Evolutionary conservation across 2,113 vertebrate species (phyloP).

Genomic region (Leucosticte australis): DNA sequence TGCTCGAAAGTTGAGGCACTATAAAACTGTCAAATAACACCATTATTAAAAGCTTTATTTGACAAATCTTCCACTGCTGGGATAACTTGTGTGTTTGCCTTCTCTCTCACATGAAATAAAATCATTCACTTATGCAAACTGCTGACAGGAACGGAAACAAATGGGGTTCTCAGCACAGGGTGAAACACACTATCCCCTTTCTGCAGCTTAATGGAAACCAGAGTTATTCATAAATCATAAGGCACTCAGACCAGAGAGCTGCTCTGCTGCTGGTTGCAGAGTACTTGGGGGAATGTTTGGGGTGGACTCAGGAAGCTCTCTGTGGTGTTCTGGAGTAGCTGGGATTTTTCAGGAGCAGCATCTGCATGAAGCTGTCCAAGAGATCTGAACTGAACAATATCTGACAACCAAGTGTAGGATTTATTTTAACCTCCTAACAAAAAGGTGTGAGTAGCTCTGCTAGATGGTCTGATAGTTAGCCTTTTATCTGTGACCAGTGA

Average conservation of each 20-base stretch:
- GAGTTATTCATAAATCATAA: constrained; percentile 65
- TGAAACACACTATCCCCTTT: constrained; percentile 61
- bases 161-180: constrained; percentile 68
- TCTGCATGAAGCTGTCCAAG: neutral
- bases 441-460: neutral
- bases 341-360: neutral
- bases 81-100: constrained; percentile 73
- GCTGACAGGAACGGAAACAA: constrained; percentile 76
- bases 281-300: neutral
- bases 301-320: neutral
- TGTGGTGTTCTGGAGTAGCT: neutral
- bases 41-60: constrained; percentile 82
- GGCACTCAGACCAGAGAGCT: neutral
- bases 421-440: neutral
- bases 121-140: constrained; percentile 80
- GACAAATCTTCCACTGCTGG: constrained; percentile 76
- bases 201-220: constrained; percentile 60
- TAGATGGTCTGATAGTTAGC: neutral
- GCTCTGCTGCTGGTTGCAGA: neutral
- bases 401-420: neutral
- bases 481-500: neutral
- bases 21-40: constrained; percentile 79
- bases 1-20: constrained; percentile 73
- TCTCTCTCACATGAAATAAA: constrained; percentile 75
- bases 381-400: neutral